phyloP scores from a whole-genome alignment of 35 echinoderm and acorn worm genomes.

The Heliocidaris erythrogramma region DNA sequence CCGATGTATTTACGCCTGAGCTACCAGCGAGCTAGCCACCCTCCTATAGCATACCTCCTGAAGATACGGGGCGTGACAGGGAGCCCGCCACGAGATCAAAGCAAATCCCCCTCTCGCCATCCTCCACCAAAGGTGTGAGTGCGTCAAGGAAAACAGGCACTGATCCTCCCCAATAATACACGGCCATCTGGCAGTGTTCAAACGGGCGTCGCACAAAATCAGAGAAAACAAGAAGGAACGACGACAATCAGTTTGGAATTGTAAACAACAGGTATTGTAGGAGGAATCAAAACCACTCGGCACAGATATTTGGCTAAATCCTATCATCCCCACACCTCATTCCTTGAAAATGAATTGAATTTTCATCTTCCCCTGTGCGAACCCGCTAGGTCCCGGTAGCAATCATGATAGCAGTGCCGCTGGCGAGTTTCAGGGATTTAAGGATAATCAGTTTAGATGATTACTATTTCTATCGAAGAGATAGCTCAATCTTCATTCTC shows the following conservation, averaged over 20 bases:
- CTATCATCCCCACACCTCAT: background rate
- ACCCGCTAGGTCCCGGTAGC: background rate
- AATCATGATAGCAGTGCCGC: background rate
- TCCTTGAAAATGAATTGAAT: background rate
- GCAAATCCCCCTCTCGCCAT: constrained; percentile 11
- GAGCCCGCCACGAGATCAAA: constrained; percentile 31
- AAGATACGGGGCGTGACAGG: background rate
- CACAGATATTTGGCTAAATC: constrained; percentile 18
- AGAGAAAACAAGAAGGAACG: background rate
- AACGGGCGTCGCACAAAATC: background rate
- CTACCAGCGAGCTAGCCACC: background rate
- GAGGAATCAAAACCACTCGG: constrained; percentile 23
- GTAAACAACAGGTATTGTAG: constrained; percentile 45
- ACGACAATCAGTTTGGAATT: background rate
- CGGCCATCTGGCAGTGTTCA: constrained; percentile 19
- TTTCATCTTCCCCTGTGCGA: background rate
- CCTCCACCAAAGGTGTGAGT: background rate
- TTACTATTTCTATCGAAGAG: background rate
- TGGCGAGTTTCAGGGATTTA: constrained; percentile 11
- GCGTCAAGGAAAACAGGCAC: background rate
- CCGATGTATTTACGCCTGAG: constrained; percentile 18
- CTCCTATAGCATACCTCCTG: background rate
- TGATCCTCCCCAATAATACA: constrained; percentile 39
- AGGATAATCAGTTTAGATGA: constrained; percentile 3
- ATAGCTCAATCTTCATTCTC: background rate